Percentiles rank a stretch among this genome's conserved stretches.
Evolutionary conservation across 1,140 invertebrate genomes (phyloP).

Genomic region (Campoletis sonorensis): DNA sequence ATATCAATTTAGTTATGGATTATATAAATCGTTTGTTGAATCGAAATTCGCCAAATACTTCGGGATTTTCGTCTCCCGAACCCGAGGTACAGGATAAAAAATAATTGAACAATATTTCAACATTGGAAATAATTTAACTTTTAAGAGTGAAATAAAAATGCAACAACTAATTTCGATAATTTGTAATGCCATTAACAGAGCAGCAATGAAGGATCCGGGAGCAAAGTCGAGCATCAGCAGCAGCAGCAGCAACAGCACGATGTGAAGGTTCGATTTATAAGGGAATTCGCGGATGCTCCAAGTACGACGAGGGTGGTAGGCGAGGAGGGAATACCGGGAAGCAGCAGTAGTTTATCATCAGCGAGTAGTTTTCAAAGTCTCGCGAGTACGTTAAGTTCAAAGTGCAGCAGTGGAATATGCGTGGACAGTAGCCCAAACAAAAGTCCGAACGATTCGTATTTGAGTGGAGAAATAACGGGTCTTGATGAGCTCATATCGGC

Average conservation of each 20-base stretch:
- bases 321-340: constrained; percentile 51
- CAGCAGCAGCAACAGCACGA: constrained; percentile 55
- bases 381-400: constrained; percentile 62
- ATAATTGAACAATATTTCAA: too few relatives aligned
- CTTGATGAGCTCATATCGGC: constrained; percentile 65
- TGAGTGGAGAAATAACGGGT: constrained; percentile 60
- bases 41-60: constrained; percentile 55
- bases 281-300: constrained; percentile 64
- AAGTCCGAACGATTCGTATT: constrained; percentile 57
- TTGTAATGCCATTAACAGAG: constrained; percentile 56
- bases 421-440: constrained; percentile 53
- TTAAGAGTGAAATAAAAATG: too few relatives aligned
- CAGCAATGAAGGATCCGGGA: constrained; percentile 51
- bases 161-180: too few relatives aligned
- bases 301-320: background rate
- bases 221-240: constrained; percentile 12
- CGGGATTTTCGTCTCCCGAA: constrained; percentile 54
- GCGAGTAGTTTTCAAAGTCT: constrained; percentile 68
- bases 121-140: too few relatives aligned
- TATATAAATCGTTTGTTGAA: constrained; percentile 66
- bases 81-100: constrained; percentile 54
- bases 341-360: constrained; percentile 60
- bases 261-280: constrained; percentile 65
- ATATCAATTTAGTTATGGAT: constrained; percentile 58
- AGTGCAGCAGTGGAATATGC: constrained; percentile 64